Conservation (phyloP, 2,113 vertebrate species). For the Peromyscus leucopus region DNA sequence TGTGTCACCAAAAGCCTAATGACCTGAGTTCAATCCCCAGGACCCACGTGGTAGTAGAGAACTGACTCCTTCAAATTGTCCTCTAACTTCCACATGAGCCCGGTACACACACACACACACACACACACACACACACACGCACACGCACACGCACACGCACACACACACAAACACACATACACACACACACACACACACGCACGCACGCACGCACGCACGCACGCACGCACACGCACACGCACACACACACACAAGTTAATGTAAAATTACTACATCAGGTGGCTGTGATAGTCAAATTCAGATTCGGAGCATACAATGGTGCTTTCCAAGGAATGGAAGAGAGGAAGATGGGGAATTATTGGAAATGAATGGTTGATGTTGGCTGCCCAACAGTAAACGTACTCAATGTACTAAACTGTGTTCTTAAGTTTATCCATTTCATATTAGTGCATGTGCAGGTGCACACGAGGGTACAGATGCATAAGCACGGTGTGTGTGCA, state of each 20-base stretch:
- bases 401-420: not conserved
- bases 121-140: not conserved
- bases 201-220: too few relatives aligned
- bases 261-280: not conserved
- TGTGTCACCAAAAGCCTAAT: not conserved
- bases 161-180: too few relatives aligned
- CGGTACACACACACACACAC: not conserved
- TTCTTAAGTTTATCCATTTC: not conserved
- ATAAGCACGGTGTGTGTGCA: not conserved
- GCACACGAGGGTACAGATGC: not conserved
- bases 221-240: not conserved
- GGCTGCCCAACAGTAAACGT: not conserved
- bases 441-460: not conserved
- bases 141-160: not conserved
- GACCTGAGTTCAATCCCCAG: not conserved
- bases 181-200: not conserved
- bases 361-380: not conserved
- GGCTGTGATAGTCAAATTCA: not conserved
- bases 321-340: not conserved
- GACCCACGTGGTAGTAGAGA: not conserved
- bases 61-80: not conserved
- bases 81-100: not conserved
- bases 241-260: not conserved
- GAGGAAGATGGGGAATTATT: not conserved
- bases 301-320: not conserved